Conservation (phyloP, 2,797 vertebrate genomes). For the Melanotaenia nigrans region DNA sequence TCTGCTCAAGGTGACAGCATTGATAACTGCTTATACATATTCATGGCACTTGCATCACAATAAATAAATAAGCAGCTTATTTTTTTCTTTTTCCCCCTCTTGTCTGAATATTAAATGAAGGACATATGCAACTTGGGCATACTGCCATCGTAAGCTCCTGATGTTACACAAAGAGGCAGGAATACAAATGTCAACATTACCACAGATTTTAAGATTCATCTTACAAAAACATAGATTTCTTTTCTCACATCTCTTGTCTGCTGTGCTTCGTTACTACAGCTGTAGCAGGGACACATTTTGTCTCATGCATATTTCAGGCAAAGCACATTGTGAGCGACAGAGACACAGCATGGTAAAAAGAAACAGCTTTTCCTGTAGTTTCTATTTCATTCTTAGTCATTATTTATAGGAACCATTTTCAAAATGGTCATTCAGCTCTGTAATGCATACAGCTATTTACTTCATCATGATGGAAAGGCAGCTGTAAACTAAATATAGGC, state of each 20-base stretch:
- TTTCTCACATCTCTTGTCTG: constrained; percentile 22
- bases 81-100: constrained; percentile 37
- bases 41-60: constrained; percentile 64
- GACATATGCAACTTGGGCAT: constrained; percentile 53
- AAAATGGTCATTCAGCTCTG: constrained; percentile 54
- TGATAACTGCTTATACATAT: constrained; percentile 73
- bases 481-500: constrained; percentile 45
- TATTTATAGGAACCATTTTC: constrained; percentile 64
- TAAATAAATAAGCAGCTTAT: constrained; percentile 70
- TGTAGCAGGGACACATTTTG: constrained; percentile 56
- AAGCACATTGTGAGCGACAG: constrained; percentile 56
- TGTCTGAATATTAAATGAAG: constrained; percentile 67
- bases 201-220: constrained; percentile 59
- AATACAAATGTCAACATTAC: constrained; percentile 50
- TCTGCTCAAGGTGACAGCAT: constrained; percentile 69
- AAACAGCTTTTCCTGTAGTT: constrained; percentile 73
- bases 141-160: constrained; percentile 30
- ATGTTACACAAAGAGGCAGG: constrained; percentile 32
- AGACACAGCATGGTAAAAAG: constrained; percentile 52
- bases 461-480: constrained; percentile 64
- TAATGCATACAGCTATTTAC: constrained; percentile 68
- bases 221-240: constrained; percentile 24
- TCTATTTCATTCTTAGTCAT: constrained; percentile 67
- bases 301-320: constrained; percentile 77
- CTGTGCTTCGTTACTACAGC: constrained; percentile 24